Conservation (phyloP, 2,113 vertebrate genomes). For the Aleadryas rufinucha region DNA sequence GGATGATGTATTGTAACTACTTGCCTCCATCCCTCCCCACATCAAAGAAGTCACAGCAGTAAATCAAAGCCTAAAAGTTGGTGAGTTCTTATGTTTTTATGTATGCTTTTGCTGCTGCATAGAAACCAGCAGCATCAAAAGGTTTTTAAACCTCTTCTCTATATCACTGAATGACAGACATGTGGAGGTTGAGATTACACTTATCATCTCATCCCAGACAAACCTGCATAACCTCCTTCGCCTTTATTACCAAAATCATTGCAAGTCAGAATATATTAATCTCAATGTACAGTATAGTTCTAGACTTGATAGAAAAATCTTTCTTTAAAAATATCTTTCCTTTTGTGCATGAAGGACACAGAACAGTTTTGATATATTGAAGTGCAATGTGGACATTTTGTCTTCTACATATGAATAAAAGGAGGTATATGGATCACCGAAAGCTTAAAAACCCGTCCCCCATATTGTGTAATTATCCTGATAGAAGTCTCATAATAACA, state of each 20-base stretch:
- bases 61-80: not conserved
- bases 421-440: not conserved
- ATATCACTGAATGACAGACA: not conserved
- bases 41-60: not conserved
- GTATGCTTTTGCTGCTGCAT: not conserved
- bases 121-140: not conserved
- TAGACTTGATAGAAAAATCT: not conserved
- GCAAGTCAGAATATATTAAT: not conserved
- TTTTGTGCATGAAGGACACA: not conserved
- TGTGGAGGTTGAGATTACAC: slow-evolving; percentile 31
- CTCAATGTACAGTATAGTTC: not conserved
- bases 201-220: slow-evolving; percentile 46
- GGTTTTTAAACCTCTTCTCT: not conserved
- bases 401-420: not conserved
- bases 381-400: not conserved
- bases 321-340: not conserved
- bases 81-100: not conserved
- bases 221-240: not conserved
- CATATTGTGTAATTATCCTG: not conserved
- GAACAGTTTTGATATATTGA: not conserved
- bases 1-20: not conserved
- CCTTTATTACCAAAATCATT: not conserved
- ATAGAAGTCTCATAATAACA: not conserved
- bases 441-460: not conserved
- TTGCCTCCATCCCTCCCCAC: not conserved